Evolutionary conservation across 2,888 invertebrate genomes (phyloP).

Genomic region (Caenorhabditis angaria): DNA sequence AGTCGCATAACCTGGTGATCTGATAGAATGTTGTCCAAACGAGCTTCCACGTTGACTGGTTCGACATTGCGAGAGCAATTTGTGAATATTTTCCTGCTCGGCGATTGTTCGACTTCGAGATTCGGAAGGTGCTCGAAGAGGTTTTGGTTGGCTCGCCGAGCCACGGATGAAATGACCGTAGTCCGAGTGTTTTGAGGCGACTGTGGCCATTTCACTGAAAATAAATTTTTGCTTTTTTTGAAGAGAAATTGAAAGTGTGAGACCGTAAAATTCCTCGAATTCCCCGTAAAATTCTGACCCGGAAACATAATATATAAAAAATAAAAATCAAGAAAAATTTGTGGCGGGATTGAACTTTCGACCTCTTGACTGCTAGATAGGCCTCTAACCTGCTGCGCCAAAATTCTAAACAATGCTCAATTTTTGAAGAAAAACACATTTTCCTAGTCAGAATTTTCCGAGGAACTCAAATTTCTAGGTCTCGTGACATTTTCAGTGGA

Average conservation of each 20-base stretch:
- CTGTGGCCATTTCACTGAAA: conserved; percentile 41
- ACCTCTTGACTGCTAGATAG: too few species aligned
- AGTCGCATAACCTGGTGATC: conserved; percentile 47
- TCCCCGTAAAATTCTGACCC: too few species aligned
- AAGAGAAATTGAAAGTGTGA: background rate
- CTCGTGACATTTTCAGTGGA: too few species aligned
- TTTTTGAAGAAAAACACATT: too few species aligned
- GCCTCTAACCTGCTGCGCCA: too few species aligned
- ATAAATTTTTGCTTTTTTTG: conserved; percentile 9
- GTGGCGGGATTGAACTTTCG: too few species aligned
- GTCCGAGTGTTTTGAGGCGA: conserved; percentile 39
- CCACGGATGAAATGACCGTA: conserved; percentile 32
- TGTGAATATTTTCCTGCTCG: conserved; percentile 61
- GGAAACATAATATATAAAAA: too few species aligned
- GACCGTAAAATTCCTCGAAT: background rate
- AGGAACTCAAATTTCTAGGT: too few species aligned
- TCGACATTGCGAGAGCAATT: conserved; percentile 60
- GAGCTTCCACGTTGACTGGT: conserved; percentile 56
- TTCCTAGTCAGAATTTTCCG: too few species aligned
- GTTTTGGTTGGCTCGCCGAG: background rate
- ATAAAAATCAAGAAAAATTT: background rate
- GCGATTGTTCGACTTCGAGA: conserved; percentile 43
- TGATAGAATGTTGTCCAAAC: conserved; percentile 21
- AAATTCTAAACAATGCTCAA: too few species aligned
- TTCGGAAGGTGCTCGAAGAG: conserved; percentile 25